Conservation (phyloP, 2,797 vertebrate genomes). For the Pseudocheirus occidentalis region DNA sequence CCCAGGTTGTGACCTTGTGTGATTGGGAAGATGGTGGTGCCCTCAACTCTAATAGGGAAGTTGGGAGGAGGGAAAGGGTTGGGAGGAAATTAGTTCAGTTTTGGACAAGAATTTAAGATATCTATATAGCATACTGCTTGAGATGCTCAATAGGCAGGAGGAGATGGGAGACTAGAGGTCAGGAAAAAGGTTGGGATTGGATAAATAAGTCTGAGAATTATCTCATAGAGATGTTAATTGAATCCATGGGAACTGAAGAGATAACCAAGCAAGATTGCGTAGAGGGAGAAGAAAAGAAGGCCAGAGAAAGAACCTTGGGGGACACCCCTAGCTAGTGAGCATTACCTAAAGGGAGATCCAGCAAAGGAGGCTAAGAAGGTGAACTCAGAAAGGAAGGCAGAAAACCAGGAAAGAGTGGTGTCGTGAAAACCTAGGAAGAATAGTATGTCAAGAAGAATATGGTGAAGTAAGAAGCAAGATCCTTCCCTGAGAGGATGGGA, state of each 20-base stretch:
- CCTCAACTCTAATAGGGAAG: not conserved
- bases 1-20: too few species aligned
- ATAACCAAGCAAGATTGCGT: not conserved
- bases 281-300: not conserved
- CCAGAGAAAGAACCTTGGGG: too few species aligned
- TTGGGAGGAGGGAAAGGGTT: not conserved
- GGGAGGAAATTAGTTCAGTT: not conserved
- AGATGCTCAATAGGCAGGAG: not conserved
- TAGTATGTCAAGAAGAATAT: not conserved
- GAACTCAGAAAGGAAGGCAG: not conserved
- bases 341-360: not conserved
- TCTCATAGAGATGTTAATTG: not conserved
- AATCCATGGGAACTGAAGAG: not conserved
- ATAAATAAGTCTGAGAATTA: not conserved
- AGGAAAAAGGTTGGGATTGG: not conserved
- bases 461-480: not conserved
- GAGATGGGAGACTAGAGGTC: not conserved
- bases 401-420: not conserved
- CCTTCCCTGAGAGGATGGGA: not conserved
- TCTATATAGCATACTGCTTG: not conserved
- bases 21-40: not conserved
- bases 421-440: not conserved
- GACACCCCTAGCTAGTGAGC: not conserved
- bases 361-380: not conserved
- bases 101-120: not conserved